Conservation (phyloP, 2,797 vertebrate genomes). For the Melanotaenia pygmaea region DNA sequence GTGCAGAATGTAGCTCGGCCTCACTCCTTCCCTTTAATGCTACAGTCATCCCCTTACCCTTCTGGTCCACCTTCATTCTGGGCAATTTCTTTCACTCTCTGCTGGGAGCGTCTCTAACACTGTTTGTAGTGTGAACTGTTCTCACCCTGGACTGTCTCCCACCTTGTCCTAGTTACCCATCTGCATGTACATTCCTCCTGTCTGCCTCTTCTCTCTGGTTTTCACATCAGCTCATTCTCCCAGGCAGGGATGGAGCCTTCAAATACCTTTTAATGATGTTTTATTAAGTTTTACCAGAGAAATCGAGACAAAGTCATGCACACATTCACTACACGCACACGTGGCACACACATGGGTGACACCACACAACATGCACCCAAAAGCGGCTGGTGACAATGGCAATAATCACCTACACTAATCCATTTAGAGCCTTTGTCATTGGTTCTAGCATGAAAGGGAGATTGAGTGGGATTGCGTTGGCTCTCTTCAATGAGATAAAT, state of each 20-base stretch:
- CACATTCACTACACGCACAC: conserved; percentile 20
- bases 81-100: conserved; percentile 67
- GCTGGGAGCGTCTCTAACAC: conserved; percentile 50
- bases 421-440: conserved; percentile 80
- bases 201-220: conserved; percentile 20
- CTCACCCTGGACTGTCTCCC: conserved; percentile 39
- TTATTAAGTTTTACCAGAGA: conserved; percentile 43
- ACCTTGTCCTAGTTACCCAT: conserved; percentile 18
- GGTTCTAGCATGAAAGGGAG: conserved; percentile 52
- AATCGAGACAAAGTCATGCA: conserved; percentile 27
- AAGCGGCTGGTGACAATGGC: conserved; percentile 71
- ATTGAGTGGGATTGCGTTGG: conserved; percentile 61
- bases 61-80: conserved; percentile 69
- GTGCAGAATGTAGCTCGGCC: conserved; percentile 21
- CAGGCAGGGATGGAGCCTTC: conserved; percentile 31
- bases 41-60: conserved; percentile 35
- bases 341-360: conserved; percentile 19
- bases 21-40: conserved; percentile 16
- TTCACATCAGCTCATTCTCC: conserved; percentile 46
- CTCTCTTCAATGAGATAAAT: conserved; percentile 57
- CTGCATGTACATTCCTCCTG: conserved; percentile 22
- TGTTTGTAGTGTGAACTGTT: conserved; percentile 68
- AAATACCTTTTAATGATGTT: conserved; percentile 52
- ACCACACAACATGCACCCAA: conserved; percentile 59
- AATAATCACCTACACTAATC: conserved; percentile 82